Evolutionary conservation across 2,888 invertebrate genomes (phyloP), one percentile per base, ranked within the genome.

Genomic region (Ennomos quercinarius): DNA sequence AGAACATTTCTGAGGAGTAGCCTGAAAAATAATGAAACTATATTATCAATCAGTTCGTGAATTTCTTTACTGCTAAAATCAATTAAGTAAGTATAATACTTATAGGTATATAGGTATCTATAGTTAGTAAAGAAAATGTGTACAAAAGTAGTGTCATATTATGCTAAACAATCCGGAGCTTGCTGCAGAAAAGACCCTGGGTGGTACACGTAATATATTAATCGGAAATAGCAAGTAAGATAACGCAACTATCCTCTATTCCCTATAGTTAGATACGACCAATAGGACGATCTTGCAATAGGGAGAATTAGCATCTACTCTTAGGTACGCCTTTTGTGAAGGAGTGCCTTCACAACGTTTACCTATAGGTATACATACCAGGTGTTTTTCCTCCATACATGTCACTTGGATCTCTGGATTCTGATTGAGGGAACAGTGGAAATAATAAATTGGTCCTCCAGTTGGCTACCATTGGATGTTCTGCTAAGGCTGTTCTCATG

Each of bases 361-460:
- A n/a, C n/a, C n/a, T 17, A 17, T 17, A 17, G 17, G 17, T 17
- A 17, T 17, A 27, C 27, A 27, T 27, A 94, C 96, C 95, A 73
- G 96, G 95, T 57, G 80, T 81, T 75, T 84, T 86, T 0, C 92
- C 92, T 17, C 92, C 92, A 68, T 84, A 88, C 66, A 77, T 79
- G 64, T 91, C 89, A 12, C 81, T 78, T 4, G 90, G 83, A 52
- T 94, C 93, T 54, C 97, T 86, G 0, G 97, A 96, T 0, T 96
- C 97, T 0, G 95, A 93, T 27, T 86, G 86, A 69, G 95, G 95
- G 80, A 94, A 95, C 41, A 94, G 71, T 0, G 95, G 95, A 83
- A 95, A 97, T 50, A 95, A 80, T n/a, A 95, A 86, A 80, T 95
- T 94, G 1, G 97, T 97, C 46, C 93, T 89, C 97, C 97, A 97